These are phyloP conservation scores for Andricus curvator DNA, from an alignment of 2,888 invertebrate genomes.

Conservation along the genomic window DNA sequence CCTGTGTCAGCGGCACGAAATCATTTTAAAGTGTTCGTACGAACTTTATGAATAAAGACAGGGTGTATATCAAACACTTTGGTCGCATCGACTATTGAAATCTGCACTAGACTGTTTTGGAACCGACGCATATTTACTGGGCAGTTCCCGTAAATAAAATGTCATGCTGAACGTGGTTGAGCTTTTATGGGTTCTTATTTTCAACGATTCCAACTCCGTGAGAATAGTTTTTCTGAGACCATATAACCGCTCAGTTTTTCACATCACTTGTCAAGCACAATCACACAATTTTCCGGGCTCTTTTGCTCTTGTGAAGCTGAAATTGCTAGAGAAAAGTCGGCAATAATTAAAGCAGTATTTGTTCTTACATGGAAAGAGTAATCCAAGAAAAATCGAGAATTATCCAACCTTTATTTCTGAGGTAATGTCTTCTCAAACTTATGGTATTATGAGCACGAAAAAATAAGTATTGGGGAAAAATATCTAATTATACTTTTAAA, in stretches of 20 bases:
- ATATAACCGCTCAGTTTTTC: constrained; percentile 20
- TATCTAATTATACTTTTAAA: no score
- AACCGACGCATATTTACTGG: constrained; percentile 59
- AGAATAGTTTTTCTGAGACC: constrained; percentile 2
- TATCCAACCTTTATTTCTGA: no score
- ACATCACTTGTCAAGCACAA: constrained; percentile 32
- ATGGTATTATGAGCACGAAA: no score
- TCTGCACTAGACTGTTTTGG: constrained; percentile 39
- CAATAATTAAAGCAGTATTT: not conserved
- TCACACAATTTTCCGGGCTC: constrained; percentile 1
- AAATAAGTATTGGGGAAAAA: no score
- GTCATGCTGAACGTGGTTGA: constrained; percentile 44
- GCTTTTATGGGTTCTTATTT: constrained; percentile 12
- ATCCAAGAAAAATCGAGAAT: no score
- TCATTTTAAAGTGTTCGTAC: not conserved
- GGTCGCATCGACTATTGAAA: not conserved
- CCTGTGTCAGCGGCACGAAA: constrained; percentile 6
- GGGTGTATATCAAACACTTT: not conserved
- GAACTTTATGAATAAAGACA: not conserved
- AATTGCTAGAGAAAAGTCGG: not conserved
- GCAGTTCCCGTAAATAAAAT: constrained; percentile 55
- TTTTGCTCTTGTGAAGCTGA: not conserved
- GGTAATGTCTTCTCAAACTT: no score
- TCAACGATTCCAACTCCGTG: not conserved
- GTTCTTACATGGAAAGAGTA: not conserved